Percentiles rank a stretch among this genome's conserved stretches.
These are phyloP conservation scores for Platichthys stellatus DNA, from an alignment of 2,113 vertebrate genomes.

Conservation along the genomic window DNA sequence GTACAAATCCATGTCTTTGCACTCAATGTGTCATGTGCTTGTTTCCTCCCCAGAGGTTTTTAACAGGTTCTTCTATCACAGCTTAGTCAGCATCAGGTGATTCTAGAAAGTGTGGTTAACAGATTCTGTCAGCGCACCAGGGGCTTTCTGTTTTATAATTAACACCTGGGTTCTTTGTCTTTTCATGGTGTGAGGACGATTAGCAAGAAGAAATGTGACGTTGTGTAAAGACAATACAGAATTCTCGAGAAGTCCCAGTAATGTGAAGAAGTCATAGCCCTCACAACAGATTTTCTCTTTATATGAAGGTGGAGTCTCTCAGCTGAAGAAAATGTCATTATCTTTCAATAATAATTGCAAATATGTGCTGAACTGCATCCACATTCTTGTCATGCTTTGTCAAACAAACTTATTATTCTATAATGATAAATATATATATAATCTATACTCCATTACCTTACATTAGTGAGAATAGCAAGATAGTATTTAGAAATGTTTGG, in stretches of 20 bases:
- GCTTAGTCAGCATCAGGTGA: background rate
- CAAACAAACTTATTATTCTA: background rate
- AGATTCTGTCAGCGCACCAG: background rate
- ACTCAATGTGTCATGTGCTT: background rate
- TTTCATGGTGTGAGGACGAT: background rate
- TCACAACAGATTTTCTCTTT: background rate
- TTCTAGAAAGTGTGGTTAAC: background rate
- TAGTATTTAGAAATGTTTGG: background rate
- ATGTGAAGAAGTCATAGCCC: background rate
- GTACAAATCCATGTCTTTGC: background rate
- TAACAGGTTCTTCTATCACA: background rate
- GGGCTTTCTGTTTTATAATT: background rate
- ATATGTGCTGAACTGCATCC: background rate
- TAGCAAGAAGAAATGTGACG: background rate
- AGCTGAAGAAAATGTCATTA: background rate
- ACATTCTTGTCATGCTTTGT: too few species aligned
- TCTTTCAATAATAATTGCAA: background rate
- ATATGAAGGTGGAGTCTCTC: background rate
- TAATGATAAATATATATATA: background rate
- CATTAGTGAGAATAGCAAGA: background rate
- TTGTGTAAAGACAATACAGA: slow-evolving; percentile 17
- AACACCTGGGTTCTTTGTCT: background rate
- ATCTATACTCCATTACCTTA: background rate
- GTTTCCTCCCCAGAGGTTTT: background rate
- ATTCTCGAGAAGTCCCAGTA: background rate